Evolutionary conservation across 2,797 vertebrate species (phyloP).

Genomic region (Scarus forsteni): DNA sequence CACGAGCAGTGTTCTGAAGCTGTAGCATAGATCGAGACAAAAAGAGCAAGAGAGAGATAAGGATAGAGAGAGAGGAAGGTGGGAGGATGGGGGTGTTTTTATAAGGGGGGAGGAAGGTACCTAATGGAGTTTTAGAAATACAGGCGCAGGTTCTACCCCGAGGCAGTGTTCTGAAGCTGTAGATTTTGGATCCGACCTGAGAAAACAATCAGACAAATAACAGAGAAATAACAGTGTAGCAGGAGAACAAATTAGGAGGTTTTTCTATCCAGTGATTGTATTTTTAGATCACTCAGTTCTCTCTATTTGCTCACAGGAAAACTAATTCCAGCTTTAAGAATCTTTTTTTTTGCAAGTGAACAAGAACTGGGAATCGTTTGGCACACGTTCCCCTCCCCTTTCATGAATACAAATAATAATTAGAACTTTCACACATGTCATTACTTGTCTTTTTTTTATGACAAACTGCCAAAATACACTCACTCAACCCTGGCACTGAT

Average conservation of each 20-base stretch:
- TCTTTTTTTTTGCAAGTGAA: neutral
- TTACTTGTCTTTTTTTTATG: neutral
- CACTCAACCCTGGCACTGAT: neutral
- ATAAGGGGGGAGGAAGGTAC: neutral
- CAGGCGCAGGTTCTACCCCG: constrained; percentile 14
- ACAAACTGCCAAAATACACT: constrained; percentile 6
- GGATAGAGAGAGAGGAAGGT: constrained; percentile 20
- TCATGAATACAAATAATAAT: constrained; percentile 4
- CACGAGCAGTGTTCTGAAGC: neutral
- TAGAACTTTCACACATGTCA: neutral
- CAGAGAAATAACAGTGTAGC: neutral
- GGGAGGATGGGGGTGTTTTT: constrained; percentile 22
- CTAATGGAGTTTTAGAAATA: constrained; percentile 31
- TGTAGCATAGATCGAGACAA: constrained; percentile 35
- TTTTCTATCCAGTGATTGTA: neutral
- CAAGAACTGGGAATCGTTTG: neutral
- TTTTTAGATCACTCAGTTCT: constrained; percentile 9
- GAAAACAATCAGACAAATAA: neutral
- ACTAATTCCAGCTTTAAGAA: neutral
- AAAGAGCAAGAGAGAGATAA: constrained; percentile 44
- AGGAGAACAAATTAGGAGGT: neutral
- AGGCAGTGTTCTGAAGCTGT: neutral
- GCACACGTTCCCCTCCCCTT: neutral
- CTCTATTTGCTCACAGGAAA: neutral
- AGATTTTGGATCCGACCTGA: constrained; percentile 8